Base-by-base conservation (phyloP, 2,113 vertebrate genomes). In the Sigmodon hispidus region DNA sequence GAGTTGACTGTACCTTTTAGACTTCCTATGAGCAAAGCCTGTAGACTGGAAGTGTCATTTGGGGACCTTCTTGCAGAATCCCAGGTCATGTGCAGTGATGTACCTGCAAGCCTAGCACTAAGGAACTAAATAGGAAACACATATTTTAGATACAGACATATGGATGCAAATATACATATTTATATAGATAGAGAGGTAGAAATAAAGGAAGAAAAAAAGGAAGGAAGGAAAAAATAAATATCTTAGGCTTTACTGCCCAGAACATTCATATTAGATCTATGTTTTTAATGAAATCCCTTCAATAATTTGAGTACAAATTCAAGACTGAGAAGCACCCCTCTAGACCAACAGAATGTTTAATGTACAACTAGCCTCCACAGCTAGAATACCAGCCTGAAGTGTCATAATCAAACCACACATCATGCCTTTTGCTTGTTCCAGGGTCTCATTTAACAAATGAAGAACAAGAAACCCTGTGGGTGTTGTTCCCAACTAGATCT, bases 181-280 rank as follows among this genome's bases (percentile, higher is more conserved):
- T 24, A 48, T 1, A 1, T 57, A 40, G 1, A 7, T 17, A 52
- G 29, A 50, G 7, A 76, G 12, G 26, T 3, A 52, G 7, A 1
- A 4, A 19, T 29, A 7, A 12, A 17, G 15, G 15, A 19, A 9
- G 45, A 13, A 50, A 31, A 26, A 10, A 13, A 24, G 5, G 34
- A 15, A 15, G 52, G 2, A 57, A 80, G 36, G 13, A 12, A 59
- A 10, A 8, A 3, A 48, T 10, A 63, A 24, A 50, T 8, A 13
- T 69, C 45, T 86, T 86, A 13, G 21, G 7, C 19, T 36, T 65
- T 3, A 21, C 22, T n/a, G n/a, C 72, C 40, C 43, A 21, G 50
- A 34, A 79, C 21, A 40, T 5, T 50, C 21, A 55, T 52, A 48
- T 57, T 69, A 86, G n/a, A 94, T 29, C 63, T 50, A 31, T 73